These are phyloP conservation scores for Mythimna loreyi DNA, from an alignment of 2,888 invertebrate species.

Conservation along the genomic window DNA sequence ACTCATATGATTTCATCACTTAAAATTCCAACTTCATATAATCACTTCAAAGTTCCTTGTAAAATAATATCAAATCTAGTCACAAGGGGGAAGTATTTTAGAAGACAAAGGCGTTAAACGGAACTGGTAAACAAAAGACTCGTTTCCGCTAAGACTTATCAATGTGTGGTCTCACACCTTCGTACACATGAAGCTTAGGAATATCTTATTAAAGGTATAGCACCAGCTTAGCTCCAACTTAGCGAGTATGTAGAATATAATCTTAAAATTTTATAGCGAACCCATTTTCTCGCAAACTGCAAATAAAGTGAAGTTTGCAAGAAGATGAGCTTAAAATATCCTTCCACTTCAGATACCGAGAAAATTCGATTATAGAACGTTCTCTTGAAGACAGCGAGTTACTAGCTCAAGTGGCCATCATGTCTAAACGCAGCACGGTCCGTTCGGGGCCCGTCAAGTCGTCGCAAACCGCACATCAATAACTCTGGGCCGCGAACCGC, in stretches of 20 bases:
- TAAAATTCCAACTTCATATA: constrained; percentile 3
- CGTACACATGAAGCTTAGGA: constrained; percentile 26
- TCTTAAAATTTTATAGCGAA: constrained; percentile 21
- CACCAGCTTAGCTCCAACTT: constrained; percentile 12
- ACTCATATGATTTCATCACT: constrained; percentile 16
- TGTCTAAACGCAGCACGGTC: constrained; percentile 68
- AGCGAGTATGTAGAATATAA: constrained; percentile 11
- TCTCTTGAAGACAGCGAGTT: constrained; percentile 20
- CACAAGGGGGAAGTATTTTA: not conserved
- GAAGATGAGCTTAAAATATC: constrained; percentile 8
- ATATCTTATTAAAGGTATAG: constrained; percentile 23
- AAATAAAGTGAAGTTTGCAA: constrained; percentile 16
- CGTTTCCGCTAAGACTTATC: constrained; percentile 28
- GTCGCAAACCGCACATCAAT: constrained; percentile 81
- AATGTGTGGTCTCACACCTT: constrained; percentile 46
- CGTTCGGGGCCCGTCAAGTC: constrained; percentile 72
- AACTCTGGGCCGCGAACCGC: constrained; percentile 77
- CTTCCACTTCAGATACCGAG: not conserved
- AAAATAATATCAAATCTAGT: not conserved
- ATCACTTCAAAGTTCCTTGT: not conserved
- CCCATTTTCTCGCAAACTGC: constrained; percentile 26
- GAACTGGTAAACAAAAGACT: constrained; percentile 30
- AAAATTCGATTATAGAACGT: constrained; percentile 2
- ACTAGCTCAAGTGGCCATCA: constrained; percentile 40
- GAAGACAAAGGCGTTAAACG: constrained; percentile 6